Evolutionary conservation across 1,140 invertebrate species (phyloP), one percentile per base, ranked within the genome.

Genomic region (Listronotus oregonensis): DNA sequence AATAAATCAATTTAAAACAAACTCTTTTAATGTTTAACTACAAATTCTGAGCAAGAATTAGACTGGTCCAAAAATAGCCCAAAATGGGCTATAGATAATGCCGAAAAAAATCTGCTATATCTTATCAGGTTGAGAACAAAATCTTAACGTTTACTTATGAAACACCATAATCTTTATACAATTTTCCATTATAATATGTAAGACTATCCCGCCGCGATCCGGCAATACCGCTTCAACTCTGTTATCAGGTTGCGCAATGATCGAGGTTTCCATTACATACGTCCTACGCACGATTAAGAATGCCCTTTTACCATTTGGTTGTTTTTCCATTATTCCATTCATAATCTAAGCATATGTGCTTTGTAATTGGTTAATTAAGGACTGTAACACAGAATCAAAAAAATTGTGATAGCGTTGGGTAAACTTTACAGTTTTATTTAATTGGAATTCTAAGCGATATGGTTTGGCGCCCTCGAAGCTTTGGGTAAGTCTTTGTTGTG

Each of bases 401-500:
- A 14, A 10, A 17, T 31, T 51, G 31, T 51, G 37, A 15, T 39
- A 40, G 15, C 39, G 7, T 7, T 0, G 15, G 7, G 40, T 44
- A 15, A 31, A 43, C n/a, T 3, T 18, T 3, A 18, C 3, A 7
- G 44, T 17, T 46, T 58, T 21, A 5, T 21, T 51, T 39, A 14
- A 4, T 12, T 21, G n/a, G 32, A 34, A 34, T 60, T 27, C n/a
- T 18, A 0, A 39, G 10, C 32, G 37, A 15, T 21, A 66, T 66
- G 64, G 50, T 59, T 66, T 66, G 64, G 64, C 64, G 64, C 56
- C 56, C 15, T 52, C 11, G 7, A 47, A 42, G n/a, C 14, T 5
- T n/a, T 37, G 40, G 63, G 63, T 64, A 54, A 64, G 63, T 64
- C 15, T 62, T 64, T 64, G 63, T 64, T 64, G 52, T 64, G 63